phyloP scores from a whole-genome alignment of 2,113 vertebrate genomes.

The Rousettus leschenaultii region DNA sequence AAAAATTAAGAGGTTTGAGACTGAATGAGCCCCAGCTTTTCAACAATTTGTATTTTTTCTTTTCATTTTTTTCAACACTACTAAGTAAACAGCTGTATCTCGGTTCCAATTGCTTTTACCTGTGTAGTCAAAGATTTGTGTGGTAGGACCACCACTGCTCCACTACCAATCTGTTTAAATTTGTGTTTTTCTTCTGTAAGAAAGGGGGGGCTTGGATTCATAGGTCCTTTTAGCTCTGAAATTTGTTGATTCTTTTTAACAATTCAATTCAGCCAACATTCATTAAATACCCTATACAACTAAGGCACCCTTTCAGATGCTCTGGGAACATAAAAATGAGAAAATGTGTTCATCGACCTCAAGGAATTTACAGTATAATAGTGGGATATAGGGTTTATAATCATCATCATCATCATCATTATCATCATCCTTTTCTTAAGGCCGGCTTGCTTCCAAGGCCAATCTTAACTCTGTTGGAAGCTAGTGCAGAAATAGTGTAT shows the following conservation, averaged over 20 bases:
- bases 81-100: background rate
- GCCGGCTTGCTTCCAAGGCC: background rate
- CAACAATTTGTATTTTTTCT: background rate
- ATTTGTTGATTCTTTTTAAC: slow-evolving; percentile 14
- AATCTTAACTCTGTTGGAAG: background rate
- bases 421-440: background rate
- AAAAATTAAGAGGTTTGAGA: background rate
- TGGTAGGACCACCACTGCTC: background rate
- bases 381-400: background rate
- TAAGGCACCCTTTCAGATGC: background rate
- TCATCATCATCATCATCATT: background rate
- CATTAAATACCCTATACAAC: background rate
- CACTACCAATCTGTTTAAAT: background rate
- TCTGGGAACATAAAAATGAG: background rate
- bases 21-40: background rate
- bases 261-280: background rate
- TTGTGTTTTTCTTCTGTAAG: background rate
- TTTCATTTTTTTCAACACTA: background rate
- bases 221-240: background rate
- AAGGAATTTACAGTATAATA: background rate
- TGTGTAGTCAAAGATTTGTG: background rate
- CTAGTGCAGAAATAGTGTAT: background rate
- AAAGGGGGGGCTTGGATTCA: background rate
- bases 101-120: background rate
- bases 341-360: background rate